Base-by-base conservation (phyloP, 2,888 invertebrate species). In the Rotaria socialis region DNA sequence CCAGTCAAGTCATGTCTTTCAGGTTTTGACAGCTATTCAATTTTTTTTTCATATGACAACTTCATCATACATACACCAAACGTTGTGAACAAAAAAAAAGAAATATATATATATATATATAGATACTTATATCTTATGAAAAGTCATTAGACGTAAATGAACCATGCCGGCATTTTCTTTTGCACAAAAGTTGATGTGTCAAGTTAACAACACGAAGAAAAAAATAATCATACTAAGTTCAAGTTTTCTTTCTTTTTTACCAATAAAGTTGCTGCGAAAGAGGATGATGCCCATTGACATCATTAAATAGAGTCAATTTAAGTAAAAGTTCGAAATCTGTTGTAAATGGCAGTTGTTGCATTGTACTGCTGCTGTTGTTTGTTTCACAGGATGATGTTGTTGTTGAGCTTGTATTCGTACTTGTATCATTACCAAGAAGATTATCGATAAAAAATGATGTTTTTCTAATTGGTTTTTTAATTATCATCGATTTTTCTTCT, bases 71-170 rank as follows among this genome's bases (percentile, higher is more conserved):
- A 35, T 27, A 35, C 27, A 35, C 35, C 35, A 27, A 35, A 67
- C 35, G 67, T 67, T 35, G 35, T 35, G 67, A 67, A 67, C 67
- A 67, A 35, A 67, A 35, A 19, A 67, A 35, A 67, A 35, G 6
- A 16, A 67, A 67, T 16, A 67, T n/a, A n/a, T n/a, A n/a, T n/a
- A 67, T 27, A 55, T 4, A 55, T 1, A 55, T 4, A 55, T 22
- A 55, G 16, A 55, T 55, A 55, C 55, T 35, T 67, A 3, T n/a
- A 67, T 67, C 60, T 35, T 67, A 67, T 19, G 24, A 47, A 47
- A 80, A 47, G 47, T 80, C 80, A 80, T 80, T 80, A 80, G 80
- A 47, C 19, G 43, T 80, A 80, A 80, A 80, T 80, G 80, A 80
- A 80, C 24, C 43, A 47, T 80, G 47, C 43, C 47, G 1, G 35